Percentiles rank a stretch among this genome's conserved stretches.
Evolutionary conservation across 2,113 vertebrate genomes (phyloP).

Genomic region (Lynx canadensis): DNA sequence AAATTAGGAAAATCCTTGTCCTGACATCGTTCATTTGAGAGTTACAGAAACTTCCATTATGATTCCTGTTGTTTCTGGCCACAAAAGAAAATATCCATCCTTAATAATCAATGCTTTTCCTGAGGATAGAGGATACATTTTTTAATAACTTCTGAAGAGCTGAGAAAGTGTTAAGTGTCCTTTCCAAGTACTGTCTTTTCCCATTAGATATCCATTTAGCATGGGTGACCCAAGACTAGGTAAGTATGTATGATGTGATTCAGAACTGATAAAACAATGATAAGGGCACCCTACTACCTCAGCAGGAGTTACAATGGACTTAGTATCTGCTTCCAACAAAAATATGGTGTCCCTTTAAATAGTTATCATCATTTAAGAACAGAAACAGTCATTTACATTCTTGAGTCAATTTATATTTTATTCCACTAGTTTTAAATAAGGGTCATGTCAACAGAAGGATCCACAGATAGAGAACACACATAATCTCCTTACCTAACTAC

Average conservation of each 20-base stretch:
- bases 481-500: neutral
- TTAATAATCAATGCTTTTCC: neutral
- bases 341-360: neutral
- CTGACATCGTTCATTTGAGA: neutral
- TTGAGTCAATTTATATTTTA: constrained; percentile 9
- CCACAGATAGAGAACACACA: neutral
- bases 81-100: neutral
- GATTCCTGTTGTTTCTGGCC: neutral
- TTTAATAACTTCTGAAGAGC: neutral
- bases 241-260: neutral
- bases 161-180: neutral
- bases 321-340: neutral
- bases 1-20: neutral
- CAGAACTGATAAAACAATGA: neutral
- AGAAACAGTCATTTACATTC: neutral
- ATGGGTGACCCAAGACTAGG: neutral
- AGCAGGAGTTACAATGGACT: neutral
- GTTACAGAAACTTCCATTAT: constrained; percentile 23
- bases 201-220: neutral
- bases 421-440: neutral
- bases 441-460: neutral
- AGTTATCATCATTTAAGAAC: neutral
- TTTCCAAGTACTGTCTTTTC: neutral
- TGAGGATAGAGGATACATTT: neutral
- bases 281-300: neutral